phyloP scores from a whole-genome alignment of 2,797 vertebrate species.

The Enteromius trimaculatus region DNA sequence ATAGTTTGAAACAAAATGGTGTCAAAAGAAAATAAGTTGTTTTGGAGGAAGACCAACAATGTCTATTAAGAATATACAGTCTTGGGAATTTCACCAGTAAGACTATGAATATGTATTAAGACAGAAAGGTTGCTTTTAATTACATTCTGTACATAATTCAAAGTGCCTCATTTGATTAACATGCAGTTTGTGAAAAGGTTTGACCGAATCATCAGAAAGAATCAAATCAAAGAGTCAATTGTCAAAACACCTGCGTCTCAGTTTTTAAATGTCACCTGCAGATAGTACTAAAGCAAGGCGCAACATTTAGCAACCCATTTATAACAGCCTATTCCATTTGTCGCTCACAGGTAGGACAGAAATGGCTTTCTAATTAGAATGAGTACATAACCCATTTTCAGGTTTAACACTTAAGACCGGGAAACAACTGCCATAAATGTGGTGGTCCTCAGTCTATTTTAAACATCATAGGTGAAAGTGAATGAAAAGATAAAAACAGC shows the following conservation, averaged over 20 bases:
- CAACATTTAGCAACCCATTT: background rate
- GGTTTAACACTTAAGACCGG: background rate
- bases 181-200: background rate
- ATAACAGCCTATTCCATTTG: constrained; percentile 7
- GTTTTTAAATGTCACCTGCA: constrained; percentile 7
- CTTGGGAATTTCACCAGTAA: background rate
- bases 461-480: background rate
- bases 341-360: constrained; percentile 5
- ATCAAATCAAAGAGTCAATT: background rate
- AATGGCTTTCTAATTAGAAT: constrained; percentile 20
- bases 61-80: background rate
- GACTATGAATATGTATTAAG: background rate
- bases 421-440: background rate
- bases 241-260: background rate
- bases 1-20: background rate
- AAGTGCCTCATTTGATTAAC: background rate
- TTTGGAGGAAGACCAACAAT: background rate
- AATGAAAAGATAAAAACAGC: background rate
- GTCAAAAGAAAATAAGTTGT: background rate
- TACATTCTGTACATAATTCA: background rate
- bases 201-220: background rate
- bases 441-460: background rate
- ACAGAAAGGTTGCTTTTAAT: background rate
- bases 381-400: constrained; percentile 20
- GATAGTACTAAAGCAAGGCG: background rate